phyloP scores from a whole-genome alignment of 2,888 invertebrate genomes.

The Elmis aenea region DNA sequence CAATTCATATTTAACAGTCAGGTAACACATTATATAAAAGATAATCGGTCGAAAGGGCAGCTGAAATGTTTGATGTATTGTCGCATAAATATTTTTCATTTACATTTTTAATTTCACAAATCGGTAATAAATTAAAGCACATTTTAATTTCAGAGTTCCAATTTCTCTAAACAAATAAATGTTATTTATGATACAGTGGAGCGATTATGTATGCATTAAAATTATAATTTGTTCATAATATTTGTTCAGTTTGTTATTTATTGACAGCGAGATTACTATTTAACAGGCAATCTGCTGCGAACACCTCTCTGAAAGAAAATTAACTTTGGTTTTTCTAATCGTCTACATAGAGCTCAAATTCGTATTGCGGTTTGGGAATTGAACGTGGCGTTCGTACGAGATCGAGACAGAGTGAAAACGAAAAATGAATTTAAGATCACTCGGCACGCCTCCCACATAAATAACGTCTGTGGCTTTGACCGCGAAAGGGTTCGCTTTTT shows the following conservation, averaged over 20 bases:
- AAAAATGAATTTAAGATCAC: conserved; percentile 34
- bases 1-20: no score
- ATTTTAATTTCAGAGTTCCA: no score
- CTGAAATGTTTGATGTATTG: no score
- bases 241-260: conserved; percentile 46
- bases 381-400: conserved; percentile 14
- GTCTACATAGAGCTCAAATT: conserved; percentile 4
- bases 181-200: conserved; percentile 37
- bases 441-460: conserved; percentile 34
- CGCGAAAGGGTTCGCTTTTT: conserved; percentile 9
- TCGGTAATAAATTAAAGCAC: no score
- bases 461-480: conserved; percentile 22
- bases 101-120: no score
- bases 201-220: conserved; percentile 43
- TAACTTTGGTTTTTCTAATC: conserved; percentile 4
- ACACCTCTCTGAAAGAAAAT: conserved; percentile 12
- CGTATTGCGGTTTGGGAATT: not conserved
- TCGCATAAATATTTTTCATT: no score
- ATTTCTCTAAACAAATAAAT: conserved; percentile 37
- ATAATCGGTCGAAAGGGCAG: no score
- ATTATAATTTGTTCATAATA: conserved; percentile 45
- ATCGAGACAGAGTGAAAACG: conserved; percentile 21
- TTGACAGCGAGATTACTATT: conserved; percentile 38
- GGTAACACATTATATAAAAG: no score
- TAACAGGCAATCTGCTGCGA: conserved; percentile 36